These are phyloP conservation scores for Melinaea menophilus DNA, from an alignment of 2,888 invertebrate genomes.

Conservation along the genomic window DNA sequence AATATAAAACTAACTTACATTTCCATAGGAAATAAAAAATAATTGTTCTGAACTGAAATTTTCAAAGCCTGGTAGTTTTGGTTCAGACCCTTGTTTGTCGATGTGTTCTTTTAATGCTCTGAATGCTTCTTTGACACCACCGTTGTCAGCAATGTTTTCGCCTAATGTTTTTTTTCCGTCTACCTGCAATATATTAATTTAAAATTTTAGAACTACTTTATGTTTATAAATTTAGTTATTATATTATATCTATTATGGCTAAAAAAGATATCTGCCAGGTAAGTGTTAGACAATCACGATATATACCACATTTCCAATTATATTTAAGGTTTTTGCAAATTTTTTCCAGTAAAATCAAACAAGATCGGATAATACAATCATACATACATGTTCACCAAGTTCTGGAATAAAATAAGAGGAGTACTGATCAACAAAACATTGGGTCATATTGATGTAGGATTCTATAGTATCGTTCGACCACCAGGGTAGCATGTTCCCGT, in stretches of 20 bases:
- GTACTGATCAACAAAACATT: constrained; percentile 93
- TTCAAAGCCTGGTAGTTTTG: constrained; percentile 85
- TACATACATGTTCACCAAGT: constrained; percentile 79
- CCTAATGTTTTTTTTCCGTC: constrained; percentile 86
- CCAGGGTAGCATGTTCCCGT: constrained; percentile 93
- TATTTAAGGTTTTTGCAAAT: too few relatives aligned
- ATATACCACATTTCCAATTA: too few relatives aligned
- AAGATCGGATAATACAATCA: not conserved
- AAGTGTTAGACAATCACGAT: too few relatives aligned
- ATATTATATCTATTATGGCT: too few relatives aligned
- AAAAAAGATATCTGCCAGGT: too few relatives aligned
- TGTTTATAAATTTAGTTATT: too few relatives aligned
- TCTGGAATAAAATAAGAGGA: constrained; percentile 81
- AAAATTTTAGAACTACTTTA: too few relatives aligned
- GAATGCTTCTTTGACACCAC: constrained; percentile 86
- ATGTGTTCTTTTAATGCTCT: constrained; percentile 81
- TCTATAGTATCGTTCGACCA: constrained; percentile 89
- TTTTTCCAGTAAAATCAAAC: too few relatives aligned
- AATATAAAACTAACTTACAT: constrained; percentile 73
- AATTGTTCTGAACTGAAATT: constrained; percentile 84
- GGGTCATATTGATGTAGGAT: constrained; percentile 85
- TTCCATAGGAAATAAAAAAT: constrained; percentile 89
- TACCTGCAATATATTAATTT: constrained; percentile 66
- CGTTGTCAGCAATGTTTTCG: constrained; percentile 91
- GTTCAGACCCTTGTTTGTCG: constrained; percentile 75